Base-by-base conservation (phyloP, 2,113 vertebrate species). In the Grammomys dolichurus region DNA sequence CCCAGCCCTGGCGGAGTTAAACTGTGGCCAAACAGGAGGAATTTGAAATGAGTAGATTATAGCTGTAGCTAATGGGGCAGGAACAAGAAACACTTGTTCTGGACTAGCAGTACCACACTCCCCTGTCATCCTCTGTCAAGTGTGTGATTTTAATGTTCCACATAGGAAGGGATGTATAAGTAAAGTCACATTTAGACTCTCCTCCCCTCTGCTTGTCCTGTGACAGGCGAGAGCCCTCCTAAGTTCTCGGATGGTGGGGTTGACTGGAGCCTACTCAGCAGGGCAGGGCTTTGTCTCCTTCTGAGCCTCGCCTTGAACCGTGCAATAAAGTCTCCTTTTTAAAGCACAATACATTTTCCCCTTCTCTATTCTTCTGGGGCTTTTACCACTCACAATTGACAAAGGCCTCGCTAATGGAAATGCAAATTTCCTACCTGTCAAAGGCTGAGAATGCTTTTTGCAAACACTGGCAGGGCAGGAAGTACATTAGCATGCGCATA, bases 371-470 rank as follows among this genome's bases (percentile, higher is more conserved):
- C 96, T 98, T 97, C 93, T 86, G 56, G 93, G 97, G 97, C 96
- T 97, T 97, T 97, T 91, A 95, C 94, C 96, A 98, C 96, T 98
- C 97, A 97, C 26, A 94, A 97, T 96, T 97, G 95, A 98, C 97
- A 98, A 98, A 98, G 93, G 85, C 92, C 96, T 96, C 1, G 0
- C 97, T 98, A 98, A 98, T 98, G 97, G 97, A 98, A 98, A 98
- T 98, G 98, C 98, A 98, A 98, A 98, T 98, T 98, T 98, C 95
- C 96, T 98, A 98, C 96, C 97, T 98, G 98, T 98, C 98, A 97
- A 9, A 94, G 94, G 97, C 98, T 90, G 54, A 95, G 94, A 95
- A 40, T n/a, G 90, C 95, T 95, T 95, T 98, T 97, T 96, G 88
- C 87, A 93, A 93, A 96, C 85, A 90, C 84, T 20, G 96, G 97